These are phyloP conservation scores for Bothrops jararaca DNA, from an alignment of 2,113 vertebrate species.

Conservation along the genomic window DNA sequence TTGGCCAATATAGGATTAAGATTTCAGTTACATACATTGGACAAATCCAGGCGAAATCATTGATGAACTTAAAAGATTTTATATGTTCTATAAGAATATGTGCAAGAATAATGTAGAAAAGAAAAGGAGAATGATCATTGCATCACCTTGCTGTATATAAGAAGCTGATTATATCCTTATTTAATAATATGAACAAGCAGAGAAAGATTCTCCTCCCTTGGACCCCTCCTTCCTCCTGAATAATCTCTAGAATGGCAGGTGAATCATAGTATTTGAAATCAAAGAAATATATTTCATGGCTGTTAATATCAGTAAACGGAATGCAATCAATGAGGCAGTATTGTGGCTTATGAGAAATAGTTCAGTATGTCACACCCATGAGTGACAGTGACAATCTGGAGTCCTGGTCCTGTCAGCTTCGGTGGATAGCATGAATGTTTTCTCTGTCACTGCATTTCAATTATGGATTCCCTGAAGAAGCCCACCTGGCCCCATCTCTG, in stretches of 20 bases:
- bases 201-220: not conserved
- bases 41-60: not conserved
- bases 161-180: not conserved
- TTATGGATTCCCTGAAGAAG: not conserved
- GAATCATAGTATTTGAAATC: not conserved
- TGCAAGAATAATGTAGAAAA: not conserved
- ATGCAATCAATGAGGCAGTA: not conserved
- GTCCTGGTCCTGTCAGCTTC: not conserved
- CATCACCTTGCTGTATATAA: not conserved
- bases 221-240: not conserved
- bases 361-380: not conserved
- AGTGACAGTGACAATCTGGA: not conserved
- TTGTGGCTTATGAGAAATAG: not conserved
- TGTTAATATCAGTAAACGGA: not conserved
- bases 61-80: not conserved
- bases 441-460: not conserved
- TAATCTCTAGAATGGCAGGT: not conserved
- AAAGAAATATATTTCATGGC: not conserved
- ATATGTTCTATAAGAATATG: not conserved
- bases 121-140: not conserved
- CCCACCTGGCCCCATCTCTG: not conserved
- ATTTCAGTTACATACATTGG: too few species aligned
- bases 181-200: not conserved
- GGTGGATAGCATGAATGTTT: not conserved
- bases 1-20: not conserved